A percentile compares a stretch with the other conserved stretches of the same genome.
Evolutionary conservation across 2,797 vertebrate species (phyloP).

Genomic region (Malacoraja senta): DNA sequence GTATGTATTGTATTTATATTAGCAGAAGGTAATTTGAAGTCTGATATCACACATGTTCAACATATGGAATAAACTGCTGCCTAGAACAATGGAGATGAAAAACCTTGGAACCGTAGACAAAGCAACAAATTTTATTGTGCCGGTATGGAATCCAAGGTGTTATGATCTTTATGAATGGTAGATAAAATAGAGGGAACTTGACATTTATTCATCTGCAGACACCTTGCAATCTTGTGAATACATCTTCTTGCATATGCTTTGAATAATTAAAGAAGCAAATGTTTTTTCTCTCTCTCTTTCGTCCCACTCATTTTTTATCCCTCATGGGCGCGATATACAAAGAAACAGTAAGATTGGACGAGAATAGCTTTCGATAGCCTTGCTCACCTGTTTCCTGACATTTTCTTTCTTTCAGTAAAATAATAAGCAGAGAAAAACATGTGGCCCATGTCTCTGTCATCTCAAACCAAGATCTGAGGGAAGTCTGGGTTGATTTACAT

Average conservation of each 20-base stretch:
- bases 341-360: not conserved
- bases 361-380: not conserved
- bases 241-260: not conserved
- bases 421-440: not conserved
- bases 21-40: not conserved
- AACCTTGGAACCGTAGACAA: not conserved
- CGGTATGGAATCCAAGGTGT: not conserved
- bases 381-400: not conserved
- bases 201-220: not conserved
- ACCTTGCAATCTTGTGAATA: not conserved
- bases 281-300: not conserved
- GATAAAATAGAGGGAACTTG: not conserved
- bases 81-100: not conserved
- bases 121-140: not conserved
- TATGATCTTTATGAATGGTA: not conserved
- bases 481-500: constrained; percentile 16
- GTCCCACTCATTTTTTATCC: not conserved
- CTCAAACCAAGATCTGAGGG: not conserved
- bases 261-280: not conserved
- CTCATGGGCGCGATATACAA: not conserved
- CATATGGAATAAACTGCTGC: not conserved
- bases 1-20: not conserved
- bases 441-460: not conserved
- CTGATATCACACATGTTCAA: not conserved
- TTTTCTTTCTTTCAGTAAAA: not conserved